Percentiles rank a stretch among this genome's conserved stretches.
Evolutionary conservation across 2,113 vertebrate genomes (phyloP).

Genomic region (Atherinomorus stipes): DNA sequence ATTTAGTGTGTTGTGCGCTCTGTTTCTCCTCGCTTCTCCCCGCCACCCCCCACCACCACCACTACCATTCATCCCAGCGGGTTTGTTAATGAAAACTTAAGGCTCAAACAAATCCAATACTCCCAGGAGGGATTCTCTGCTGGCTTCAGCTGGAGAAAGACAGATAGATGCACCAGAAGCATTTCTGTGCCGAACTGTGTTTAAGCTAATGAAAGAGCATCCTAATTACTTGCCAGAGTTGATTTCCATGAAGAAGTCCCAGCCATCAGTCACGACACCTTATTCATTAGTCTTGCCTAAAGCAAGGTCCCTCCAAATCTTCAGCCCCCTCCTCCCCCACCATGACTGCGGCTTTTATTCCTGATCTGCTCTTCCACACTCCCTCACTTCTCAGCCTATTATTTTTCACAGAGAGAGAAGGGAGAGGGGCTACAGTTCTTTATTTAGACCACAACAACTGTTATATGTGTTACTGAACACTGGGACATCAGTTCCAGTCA

Average conservation of each 20-base stretch:
- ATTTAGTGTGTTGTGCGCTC: constrained; percentile 37
- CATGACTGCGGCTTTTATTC: constrained; percentile 29
- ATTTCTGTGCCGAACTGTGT: constrained; percentile 61
- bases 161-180: constrained; percentile 31
- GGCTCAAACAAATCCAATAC: constrained; percentile 61
- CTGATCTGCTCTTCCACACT: constrained; percentile 41
- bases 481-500: too few relatives aligned
- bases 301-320: constrained; percentile 31
- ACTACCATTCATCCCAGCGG: constrained; percentile 42
- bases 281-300: constrained; percentile 74
- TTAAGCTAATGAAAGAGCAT: constrained; percentile 70
- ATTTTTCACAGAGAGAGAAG: too few relatives aligned
- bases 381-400: not conserved
- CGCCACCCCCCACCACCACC: too few relatives aligned
- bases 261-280: constrained; percentile 72
- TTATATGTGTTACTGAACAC: too few relatives aligned
- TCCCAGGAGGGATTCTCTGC: constrained; percentile 53
- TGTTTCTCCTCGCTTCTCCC: constrained; percentile 14
- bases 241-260: constrained; percentile 73
- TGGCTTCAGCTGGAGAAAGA: constrained; percentile 24
- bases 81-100: constrained; percentile 69
- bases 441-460: too few relatives aligned
- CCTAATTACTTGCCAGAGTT: constrained; percentile 72
- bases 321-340: not conserved
- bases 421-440: too few relatives aligned